Base-by-base conservation (phyloP, 35 echinoderm and acorn worm species). In the Amphiura filiformis region DNA sequence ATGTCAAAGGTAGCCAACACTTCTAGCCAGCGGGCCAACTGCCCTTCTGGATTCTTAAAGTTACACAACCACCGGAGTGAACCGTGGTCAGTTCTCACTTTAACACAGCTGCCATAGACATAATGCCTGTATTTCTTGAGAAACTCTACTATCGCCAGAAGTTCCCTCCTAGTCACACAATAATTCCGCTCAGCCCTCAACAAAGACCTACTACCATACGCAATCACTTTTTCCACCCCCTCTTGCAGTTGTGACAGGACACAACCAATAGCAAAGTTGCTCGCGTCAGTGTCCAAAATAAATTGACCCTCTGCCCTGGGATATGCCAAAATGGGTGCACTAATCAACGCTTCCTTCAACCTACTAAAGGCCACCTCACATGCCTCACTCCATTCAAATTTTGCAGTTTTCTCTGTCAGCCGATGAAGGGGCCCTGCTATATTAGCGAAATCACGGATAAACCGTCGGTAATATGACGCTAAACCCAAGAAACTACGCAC, bases 21-120 rank as follows among this genome's bases (percentile, higher is more conserved):
- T 37, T 88, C 86, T 0, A 88, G 34, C 86, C 86, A 88, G 0
- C 76, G 13, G 13, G 86, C 86, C 1, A 88, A 22, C 37, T 88
- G 86, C 20, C 86, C 86, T 37, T 88, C 75, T 49, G 86, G 86
- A 35, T 80, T 80, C 44, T 56, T 39, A 52, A 88, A 88, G 76
- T 57, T 88, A 33, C 80, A 37, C 20, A 88, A 39, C 75, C 86
- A 88, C 31, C 40, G 36, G 22, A 88, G 56, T n/a, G 75, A 32
- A 22, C 31, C 77, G 52, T 88, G 86, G 41, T 88, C 86, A 3
- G 86, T 88, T 36, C 75, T 31, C 40, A 80, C n/a, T 1, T 34
- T 75, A 20, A 86, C 36, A 0, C 14, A 11, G 61, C 40, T 34
- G 0, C 86, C 86, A 32, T 28, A 49, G 33, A 88, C 31, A 36